phyloP scores from a whole-genome alignment of 2,113 vertebrate genomes.

The Machaerirhynchus nigripectus region DNA sequence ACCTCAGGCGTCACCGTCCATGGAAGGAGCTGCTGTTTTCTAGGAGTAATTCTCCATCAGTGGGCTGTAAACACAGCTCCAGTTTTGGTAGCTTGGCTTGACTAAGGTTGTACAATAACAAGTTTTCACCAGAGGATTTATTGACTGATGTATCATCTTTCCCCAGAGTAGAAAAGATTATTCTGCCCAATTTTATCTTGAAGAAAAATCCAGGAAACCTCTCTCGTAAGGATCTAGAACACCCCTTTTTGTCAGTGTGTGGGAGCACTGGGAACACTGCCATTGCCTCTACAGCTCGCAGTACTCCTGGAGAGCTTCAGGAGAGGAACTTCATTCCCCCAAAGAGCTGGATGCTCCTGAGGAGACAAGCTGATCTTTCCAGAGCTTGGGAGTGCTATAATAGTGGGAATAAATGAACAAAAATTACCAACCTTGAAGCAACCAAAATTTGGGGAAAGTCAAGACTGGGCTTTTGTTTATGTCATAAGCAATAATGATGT shows the following conservation, averaged over 20 bases:
- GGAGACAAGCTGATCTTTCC: neutral
- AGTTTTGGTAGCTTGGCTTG: neutral
- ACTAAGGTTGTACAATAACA: neutral
- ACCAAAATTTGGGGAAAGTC: neutral
- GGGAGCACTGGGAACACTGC: neutral
- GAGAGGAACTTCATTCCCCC: neutral
- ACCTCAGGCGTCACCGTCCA: neutral
- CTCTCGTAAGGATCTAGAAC: neutral
- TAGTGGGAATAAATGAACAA: neutral
- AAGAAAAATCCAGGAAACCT: neutral
- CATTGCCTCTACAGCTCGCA: neutral
- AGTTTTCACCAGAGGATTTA: neutral
- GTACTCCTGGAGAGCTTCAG: neutral
- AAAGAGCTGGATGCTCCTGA: neutral
- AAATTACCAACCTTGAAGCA: neutral
- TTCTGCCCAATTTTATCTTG: neutral
- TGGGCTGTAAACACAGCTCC: neutral
- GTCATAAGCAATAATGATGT: neutral
- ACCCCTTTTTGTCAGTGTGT: neutral
- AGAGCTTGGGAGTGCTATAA: neutral
- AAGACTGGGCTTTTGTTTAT: neutral
- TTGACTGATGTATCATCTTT: neutral
- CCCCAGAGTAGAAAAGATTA: neutral
- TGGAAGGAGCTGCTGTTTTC: neutral
- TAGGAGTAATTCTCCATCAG: neutral